These are phyloP conservation scores for Spicauda simplicius DNA, from an alignment of 2,888 invertebrate genomes.

Conservation along the genomic window DNA sequence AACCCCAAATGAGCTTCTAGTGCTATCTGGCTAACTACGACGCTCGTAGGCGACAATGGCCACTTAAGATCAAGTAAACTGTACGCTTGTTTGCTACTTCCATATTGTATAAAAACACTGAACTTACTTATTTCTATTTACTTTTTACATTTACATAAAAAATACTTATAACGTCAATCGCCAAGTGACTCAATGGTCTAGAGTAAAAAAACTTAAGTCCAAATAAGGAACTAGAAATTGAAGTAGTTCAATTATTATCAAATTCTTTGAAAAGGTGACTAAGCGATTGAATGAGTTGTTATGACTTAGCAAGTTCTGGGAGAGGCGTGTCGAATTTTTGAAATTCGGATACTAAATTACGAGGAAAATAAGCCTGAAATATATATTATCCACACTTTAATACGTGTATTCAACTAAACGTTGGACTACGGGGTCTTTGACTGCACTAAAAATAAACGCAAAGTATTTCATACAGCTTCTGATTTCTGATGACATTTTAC, in stretches of 20 bases:
- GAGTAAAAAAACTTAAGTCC: neutral
- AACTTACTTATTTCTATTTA: neutral
- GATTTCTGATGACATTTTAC: no score
- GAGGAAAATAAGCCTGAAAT: slow-evolving; percentile 1
- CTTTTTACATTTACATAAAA: neutral
- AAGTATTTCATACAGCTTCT: no score
- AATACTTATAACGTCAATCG: neutral
- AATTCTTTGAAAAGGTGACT: neutral
- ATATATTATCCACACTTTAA: neutral
- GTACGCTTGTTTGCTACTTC: no score
- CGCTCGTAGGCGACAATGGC: no score
- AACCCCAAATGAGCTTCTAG: no score
- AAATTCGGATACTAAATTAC: slow-evolving; percentile 1
- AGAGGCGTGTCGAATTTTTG: slow-evolving; percentile 19
- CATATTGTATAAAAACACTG: no score
- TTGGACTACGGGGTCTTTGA: neutral
- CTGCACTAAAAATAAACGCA: neutral
- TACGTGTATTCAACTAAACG: neutral
- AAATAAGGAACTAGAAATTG: neutral
- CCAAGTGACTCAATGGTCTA: neutral
- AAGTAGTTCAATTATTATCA: neutral
- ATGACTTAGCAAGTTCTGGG: slow-evolving; percentile 11
- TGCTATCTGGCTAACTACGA: no score
- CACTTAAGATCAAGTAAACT: no score
- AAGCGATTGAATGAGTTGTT: slow-evolving; percentile 7